phyloP scores from a whole-genome alignment of 2,797 vertebrate species.

The Silurus lanzhouensis region DNA sequence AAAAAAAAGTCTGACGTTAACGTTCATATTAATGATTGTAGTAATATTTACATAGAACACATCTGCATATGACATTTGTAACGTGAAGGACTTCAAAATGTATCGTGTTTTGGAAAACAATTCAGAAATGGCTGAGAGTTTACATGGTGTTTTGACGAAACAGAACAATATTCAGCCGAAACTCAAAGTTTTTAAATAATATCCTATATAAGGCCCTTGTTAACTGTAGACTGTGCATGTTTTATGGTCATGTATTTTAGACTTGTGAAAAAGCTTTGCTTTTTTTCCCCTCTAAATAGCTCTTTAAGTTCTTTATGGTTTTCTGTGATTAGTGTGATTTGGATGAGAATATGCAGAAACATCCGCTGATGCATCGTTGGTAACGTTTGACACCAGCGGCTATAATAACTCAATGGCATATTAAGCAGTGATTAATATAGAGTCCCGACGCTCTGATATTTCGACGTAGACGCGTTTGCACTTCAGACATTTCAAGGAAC shows the following conservation, averaged over 20 bases:
- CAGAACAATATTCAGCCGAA: constrained; percentile 11
- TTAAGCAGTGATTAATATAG: neutral
- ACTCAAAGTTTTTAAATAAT: constrained; percentile 33
- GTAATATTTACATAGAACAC: constrained; percentile 30
- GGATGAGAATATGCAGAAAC: neutral
- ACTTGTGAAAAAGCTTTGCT: neutral
- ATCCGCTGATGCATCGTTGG: neutral
- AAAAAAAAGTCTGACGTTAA: constrained; percentile 1
- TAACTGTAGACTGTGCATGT: neutral
- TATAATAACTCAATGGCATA: neutral
- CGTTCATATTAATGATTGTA: constrained; percentile 33
- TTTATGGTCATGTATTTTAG: neutral
- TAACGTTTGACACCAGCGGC: neutral
- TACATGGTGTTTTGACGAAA: neutral
- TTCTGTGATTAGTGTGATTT: constrained; percentile 17
- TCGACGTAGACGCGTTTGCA: constrained; percentile 1
- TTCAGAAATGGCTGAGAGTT: neutral
- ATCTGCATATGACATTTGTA: constrained; percentile 33
- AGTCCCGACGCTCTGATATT: neutral
- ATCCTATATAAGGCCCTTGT: constrained; percentile 20
- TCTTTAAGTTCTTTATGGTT: neutral
- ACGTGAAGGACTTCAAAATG: neutral
- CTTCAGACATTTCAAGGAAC: neutral
- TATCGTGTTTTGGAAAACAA: constrained; percentile 20
- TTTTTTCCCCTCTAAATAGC: neutral